Evolutionary conservation across 1,140 invertebrate species (phyloP).

Genomic region (Thaumatotibia leucotreta): DNA sequence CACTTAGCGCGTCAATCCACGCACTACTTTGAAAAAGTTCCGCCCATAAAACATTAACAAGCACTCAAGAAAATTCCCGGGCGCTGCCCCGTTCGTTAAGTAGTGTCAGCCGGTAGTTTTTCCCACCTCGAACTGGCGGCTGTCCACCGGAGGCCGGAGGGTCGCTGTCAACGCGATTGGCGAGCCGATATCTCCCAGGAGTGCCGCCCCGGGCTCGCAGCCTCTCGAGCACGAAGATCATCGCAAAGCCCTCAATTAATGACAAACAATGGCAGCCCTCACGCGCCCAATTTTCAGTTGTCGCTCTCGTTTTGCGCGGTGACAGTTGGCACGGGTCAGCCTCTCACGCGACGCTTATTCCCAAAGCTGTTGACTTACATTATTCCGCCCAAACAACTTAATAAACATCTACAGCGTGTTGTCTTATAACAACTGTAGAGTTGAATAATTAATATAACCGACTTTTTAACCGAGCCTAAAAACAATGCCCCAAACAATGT

Average conservation of each 20-base stretch:
- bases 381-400: constrained; percentile 8
- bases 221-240: constrained; percentile 56
- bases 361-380: constrained; percentile 23
- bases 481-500: neutral
- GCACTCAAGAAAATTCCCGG: constrained; percentile 72
- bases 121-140: constrained; percentile 55
- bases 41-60: constrained; percentile 76
- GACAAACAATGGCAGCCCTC: constrained; percentile 58
- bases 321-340: constrained; percentile 57
- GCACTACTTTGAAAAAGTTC: constrained; percentile 70
- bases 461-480: neutral
- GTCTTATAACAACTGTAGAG: neutral
- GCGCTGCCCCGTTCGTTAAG: constrained; percentile 65
- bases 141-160: constrained; percentile 54
- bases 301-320: constrained; percentile 54
- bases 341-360: constrained; percentile 40
- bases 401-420: neutral
- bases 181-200: constrained; percentile 70
- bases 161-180: constrained; percentile 70
- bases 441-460: neutral
- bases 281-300: constrained; percentile 65
- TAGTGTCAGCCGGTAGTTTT: constrained; percentile 71
- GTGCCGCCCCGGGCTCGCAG: constrained; percentile 49
- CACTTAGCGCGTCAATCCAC: constrained; percentile 72
- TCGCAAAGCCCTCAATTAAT: constrained; percentile 71